These are phyloP conservation scores for Patiria pectinifera DNA, from an alignment of 53 echinoderm and acorn worm species.

Conservation along the genomic window DNA sequence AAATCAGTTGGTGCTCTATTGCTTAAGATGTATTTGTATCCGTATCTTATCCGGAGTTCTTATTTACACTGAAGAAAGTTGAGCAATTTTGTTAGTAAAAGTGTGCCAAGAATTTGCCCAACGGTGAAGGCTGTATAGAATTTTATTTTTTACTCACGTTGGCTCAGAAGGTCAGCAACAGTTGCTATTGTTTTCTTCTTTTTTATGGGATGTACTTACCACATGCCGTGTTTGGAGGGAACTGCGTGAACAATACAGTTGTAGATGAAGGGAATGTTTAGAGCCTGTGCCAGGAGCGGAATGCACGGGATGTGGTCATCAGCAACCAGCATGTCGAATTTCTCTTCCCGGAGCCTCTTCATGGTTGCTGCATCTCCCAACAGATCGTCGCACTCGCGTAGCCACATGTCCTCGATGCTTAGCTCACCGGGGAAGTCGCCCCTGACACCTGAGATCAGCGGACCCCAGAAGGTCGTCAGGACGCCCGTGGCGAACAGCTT, in stretches of 20 bases:
- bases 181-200: background rate
- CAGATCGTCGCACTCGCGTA: slow-evolving; percentile 19
- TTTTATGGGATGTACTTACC: background rate
- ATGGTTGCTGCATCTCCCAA: slow-evolving; percentile 1
- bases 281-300: slow-evolving; percentile 16
- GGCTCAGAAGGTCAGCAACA: background rate
- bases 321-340: slow-evolving; percentile 26
- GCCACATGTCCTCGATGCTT: background rate
- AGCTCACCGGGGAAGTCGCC: background rate
- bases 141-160: background rate
- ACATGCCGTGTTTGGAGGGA: background rate
- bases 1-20: background rate
- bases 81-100: too few species aligned
- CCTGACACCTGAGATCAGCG: background rate
- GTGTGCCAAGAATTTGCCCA: too few species aligned
- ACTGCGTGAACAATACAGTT: background rate
- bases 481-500: background rate
- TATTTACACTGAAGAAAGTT: too few species aligned
- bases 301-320: background rate
- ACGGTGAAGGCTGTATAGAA: background rate
- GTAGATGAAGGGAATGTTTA: slow-evolving; percentile 8
- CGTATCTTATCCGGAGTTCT: background rate
- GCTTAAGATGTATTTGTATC: background rate
- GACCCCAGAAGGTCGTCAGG: background rate
- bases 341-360: slow-evolving; percentile 1